Percentiles rank a stretch among this genome's conserved stretches.
phyloP scores from a whole-genome alignment of 1,140 invertebrate genomes.

The Eufriesea mexicana region DNA sequence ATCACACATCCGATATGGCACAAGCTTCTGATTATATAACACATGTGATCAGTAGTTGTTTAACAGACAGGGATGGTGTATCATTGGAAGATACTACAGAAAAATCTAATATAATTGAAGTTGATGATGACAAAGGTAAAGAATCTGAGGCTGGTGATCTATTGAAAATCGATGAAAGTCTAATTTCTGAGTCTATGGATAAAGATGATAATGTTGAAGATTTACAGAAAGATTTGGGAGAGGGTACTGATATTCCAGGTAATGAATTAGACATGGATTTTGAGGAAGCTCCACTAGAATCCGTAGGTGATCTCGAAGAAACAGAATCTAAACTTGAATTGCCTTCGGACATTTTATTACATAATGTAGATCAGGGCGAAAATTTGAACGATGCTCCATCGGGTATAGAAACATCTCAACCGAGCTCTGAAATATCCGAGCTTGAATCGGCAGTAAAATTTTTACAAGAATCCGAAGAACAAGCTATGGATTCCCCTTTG shows the following conservation, averaged over 20 bases:
- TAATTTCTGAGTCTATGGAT: conserved; percentile 16
- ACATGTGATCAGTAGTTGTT: conserved; percentile 55
- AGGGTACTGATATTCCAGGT: conserved; percentile 16
- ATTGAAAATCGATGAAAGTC: conserved; percentile 36
- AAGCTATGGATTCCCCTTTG: conserved; percentile 70
- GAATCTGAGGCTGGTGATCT: background rate
- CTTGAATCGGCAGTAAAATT: conserved; percentile 79
- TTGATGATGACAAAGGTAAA: conserved; percentile 24
- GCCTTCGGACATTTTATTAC: conserved; percentile 26
- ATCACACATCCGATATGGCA: conserved; percentile 27
- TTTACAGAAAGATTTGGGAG: conserved; percentile 38
- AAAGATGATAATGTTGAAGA: conserved; percentile 28
- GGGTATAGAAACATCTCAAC: conserved; percentile 53
- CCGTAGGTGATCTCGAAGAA: conserved; percentile 52
- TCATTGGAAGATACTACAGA: conserved; percentile 41
- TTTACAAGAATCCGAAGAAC: conserved; percentile 77
- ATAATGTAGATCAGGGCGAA: conserved; percentile 26
- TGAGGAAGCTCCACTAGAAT: conserved; percentile 49
- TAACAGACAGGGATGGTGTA: conserved; percentile 32
- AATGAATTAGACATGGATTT: conserved; percentile 60
- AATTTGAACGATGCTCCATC: conserved; percentile 43
- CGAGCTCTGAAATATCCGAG: conserved; percentile 74
- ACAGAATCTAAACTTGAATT: conserved; percentile 53
- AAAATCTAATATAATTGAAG: background rate
- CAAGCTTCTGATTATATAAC: conserved; percentile 51